Evolutionary conservation across 1,140 invertebrate genomes (phyloP), one percentile per base, ranked within the genome.

Genomic region (Penaeus indicus): DNA sequence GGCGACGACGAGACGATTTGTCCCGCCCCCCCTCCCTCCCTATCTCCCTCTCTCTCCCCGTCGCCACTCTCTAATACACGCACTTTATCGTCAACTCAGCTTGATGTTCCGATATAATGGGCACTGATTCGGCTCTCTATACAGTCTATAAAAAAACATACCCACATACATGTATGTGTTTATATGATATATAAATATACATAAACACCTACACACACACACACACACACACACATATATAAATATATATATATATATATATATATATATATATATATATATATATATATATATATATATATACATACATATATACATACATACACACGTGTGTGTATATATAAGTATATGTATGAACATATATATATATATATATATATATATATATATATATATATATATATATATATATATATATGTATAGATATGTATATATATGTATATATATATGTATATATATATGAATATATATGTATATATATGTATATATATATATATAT

Each of bases 361-460:
- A 54, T 54, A 54, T 54, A 54, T 54, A 13, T 13, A 54, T 54
- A 54, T 54, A 72, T 75, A 75, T 75, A 75, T 75, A 75, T 75
- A 75, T 75, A 75, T 75, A 75, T 75, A 75, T 75, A 75, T 75
- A 75, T 75, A 75, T 75, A 75, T 75, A 19, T 25, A 75, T 75
- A 75, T 75, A 75, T 75, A 75, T 75, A 75, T 75, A 75, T 75
- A 75, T 75, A 75, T 75, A 75, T 75, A 75, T 75, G 25, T 75
- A n/a, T 25, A 75, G 25, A 75, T 75, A 75, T 75, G 25, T 75
- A 75, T 75, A 75, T 75, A 75, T 75, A 75, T 75, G 25, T 75
- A 75, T 75, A 75, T 75, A 75, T 75, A 75, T 75, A 75, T 75
- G 25, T 75, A 75, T 75, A 75, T 75, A 75, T 75, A 75, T 75